Base-by-base conservation (phyloP, 2,113 vertebrate species). In the Grus americana region DNA sequence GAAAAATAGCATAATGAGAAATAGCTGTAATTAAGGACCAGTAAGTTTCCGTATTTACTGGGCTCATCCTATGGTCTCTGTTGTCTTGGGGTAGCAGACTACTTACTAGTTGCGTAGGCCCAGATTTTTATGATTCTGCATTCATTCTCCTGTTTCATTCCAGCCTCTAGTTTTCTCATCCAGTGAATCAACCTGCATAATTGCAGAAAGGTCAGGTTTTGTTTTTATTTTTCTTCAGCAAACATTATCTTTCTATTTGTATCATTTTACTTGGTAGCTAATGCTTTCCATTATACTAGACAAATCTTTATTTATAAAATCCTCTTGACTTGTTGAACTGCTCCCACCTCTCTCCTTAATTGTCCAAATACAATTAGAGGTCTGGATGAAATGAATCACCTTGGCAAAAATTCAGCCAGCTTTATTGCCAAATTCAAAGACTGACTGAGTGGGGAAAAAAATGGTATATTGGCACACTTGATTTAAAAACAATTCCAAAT, bases 301-400 rank as follows among this genome's bases (percentile, higher is more conserved):
- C 12, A 78, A 67, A 52, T 36, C 72, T 89, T 90, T 95, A 86
- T 94, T 96, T 93, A 70, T 72, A 88, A 91, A 93, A 82, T 88
- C 23, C 55, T 91, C 50, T 96, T 82, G 92, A 95, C 90, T 95
- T 88, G 6, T 74, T 92, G 88, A 94, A 92, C 82, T 88, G 50
- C n/a, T 81, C 47, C 75, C 72, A 84, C 61, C 32, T 96, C 83
- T 92, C 38, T 84, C 34, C 52, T 86, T 93, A 92, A 86, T 84
- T 94, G 72, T 55, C 44, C 79, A 96, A 95, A 92, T 90, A 90
- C 75, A 94, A 81, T 97, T 96, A 92, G 57, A 94, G 44, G 34
- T 86, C 86, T 94, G 86, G 50, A 86, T 80, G 46, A 78, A 90
- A 92, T 79, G 5, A 88, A 93, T 94, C 55, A 96, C 90, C 72